Base-by-base conservation (phyloP, 37 sponge, comb jelly and placozoan genomes). In the Hormiphora californensis region DNA sequence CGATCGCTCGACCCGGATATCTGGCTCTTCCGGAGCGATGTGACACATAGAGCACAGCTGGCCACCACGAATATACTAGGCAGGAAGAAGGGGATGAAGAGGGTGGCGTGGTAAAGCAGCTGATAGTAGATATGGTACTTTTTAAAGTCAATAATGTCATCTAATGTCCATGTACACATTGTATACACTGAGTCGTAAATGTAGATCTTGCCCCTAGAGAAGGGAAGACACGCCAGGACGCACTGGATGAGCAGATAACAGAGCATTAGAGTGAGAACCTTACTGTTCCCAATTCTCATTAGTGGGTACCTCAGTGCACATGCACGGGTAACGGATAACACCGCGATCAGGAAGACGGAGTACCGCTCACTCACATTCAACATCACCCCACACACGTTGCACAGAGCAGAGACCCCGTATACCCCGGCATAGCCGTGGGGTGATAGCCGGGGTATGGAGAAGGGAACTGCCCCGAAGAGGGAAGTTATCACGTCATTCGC, bases 61-160 rank as follows among this genome's bases (percentile, higher is more conserved):
- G 37, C 5, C 33, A 65, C 67, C 31, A 65, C 67, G 37, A 65
- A 65, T 3, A 65, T 27, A 38, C 38, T 36, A 38, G 67, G 67
- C 28, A 65, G 67, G 67, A 65, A 65, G 36, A 65, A 65, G 37
- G 67, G 67, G 67, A 65, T 65, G 67, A 65, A 65, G 67, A 65
- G 67, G 67, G 35, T 35, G 37, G 35, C 1, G 17, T 65, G 67
- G 67, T 65, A 65, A 38, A 38, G 31, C 38, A 65, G 1, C 67
- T 65, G 67, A 28, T 65, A 65, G 38, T 39, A 65, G 67, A 65
- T 32, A 33, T 65, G 35, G 11, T 65, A 38, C 3, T 15, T 65
- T 35, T 65, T 28, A 33, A 65, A 65, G 36, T 65, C 37, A 33
- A 65, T 65, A 38, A 65, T 65, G 28, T 65, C 67, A 33, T 65